Conservation (phyloP, 53 echinoderm and acorn worm genomes). For the Echinometra lucunter region DNA sequence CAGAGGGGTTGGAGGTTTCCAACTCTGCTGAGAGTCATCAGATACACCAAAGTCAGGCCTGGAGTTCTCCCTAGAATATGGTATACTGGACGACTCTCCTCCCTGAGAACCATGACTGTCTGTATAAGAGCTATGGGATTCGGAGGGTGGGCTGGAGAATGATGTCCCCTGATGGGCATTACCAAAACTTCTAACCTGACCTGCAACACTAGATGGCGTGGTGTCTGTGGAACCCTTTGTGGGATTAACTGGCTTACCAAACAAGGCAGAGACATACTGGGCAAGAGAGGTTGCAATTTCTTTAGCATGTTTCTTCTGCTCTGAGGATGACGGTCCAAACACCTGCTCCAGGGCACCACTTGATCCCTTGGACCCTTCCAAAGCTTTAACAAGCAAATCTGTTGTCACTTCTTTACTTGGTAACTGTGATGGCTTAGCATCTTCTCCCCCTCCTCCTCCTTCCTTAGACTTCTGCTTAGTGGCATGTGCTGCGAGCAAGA, state of each 20-base stretch:
- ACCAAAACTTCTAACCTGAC: conserved; percentile 5
- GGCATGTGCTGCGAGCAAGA: conserved; percentile 93
- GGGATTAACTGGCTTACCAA: conserved; percentile 73
- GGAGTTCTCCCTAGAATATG: conserved; percentile 47
- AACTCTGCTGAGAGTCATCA: conserved; percentile 68
- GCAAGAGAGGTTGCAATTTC: conserved; percentile 78
- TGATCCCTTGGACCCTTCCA: conserved; percentile 54
- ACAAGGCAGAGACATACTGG: conserved; percentile 82
- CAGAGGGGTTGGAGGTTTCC: conserved; percentile 93
- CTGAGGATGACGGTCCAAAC: conserved; percentile 59
- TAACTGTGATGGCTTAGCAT: not conserved
- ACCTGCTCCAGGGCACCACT: conserved; percentile 62
- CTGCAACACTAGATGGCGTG: not conserved
- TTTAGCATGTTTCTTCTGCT: conserved; percentile 70
- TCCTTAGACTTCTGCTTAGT: conserved; percentile 76
- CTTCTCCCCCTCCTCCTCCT: conserved; percentile 67
- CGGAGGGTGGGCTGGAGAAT: conserved; percentile 59
- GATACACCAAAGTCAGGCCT: conserved; percentile 67
- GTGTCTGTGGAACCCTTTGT: not conserved
- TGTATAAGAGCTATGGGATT: conserved; percentile 50
- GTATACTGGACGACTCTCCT: conserved; percentile 44
- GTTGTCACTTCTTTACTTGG: conserved; percentile 66
- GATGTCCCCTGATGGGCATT: not conserved
- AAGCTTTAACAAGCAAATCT: conserved; percentile 67
- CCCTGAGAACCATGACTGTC: conserved; percentile 60